These are phyloP conservation scores for Dastarcus helophoroides DNA, from an alignment of 2,888 invertebrate genomes.

Conservation along the genomic window DNA sequence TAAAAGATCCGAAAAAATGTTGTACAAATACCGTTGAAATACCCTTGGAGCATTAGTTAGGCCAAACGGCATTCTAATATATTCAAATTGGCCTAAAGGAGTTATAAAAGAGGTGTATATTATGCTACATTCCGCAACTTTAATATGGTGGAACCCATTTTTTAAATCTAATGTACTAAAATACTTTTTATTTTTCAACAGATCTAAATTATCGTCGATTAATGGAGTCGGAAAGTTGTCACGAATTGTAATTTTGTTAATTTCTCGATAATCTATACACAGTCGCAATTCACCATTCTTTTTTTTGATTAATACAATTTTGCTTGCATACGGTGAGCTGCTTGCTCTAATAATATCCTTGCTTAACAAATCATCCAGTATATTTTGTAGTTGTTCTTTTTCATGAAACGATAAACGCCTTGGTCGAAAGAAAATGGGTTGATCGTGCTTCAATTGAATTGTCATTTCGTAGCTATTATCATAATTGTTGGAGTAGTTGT, in stretches of 20 bases:
- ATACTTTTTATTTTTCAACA: conserved; percentile 17
- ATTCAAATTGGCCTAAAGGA: conserved; percentile 23
- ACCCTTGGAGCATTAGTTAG: conserved; percentile 17
- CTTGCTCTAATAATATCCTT: conserved; percentile 21
- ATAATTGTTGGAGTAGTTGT: too few relatives aligned
- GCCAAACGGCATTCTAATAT: conserved; percentile 23
- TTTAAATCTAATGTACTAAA: conserved; percentile 23
- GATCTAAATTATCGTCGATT: conserved; percentile 22
- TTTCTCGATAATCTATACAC: conserved; percentile 21
- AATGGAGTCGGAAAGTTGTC: conserved; percentile 19
- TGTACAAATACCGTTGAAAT: conserved; percentile 9
- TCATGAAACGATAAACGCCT: conserved; percentile 15
- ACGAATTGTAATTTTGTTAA: conserved; percentile 18
- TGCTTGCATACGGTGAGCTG: conserved; percentile 20
- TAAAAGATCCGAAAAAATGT: conserved; percentile 11
- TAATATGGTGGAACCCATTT: conserved; percentile 23
- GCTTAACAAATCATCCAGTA: conserved; percentile 14
- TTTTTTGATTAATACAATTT: conserved; percentile 19
- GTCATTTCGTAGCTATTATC: conserved; percentile 8
- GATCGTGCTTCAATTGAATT: conserved; percentile 8
- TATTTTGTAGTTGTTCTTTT: conserved; percentile 11
- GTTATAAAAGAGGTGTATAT: conserved; percentile 25
- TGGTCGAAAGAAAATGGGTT: conserved; percentile 11
- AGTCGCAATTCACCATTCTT: conserved; percentile 18
- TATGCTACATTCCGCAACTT: conserved; percentile 16